Percentiles rank a stretch among this genome's conserved stretches.
phyloP scores from a whole-genome alignment of 2,113 vertebrate species.

The Antidorcas marsupialis region DNA sequence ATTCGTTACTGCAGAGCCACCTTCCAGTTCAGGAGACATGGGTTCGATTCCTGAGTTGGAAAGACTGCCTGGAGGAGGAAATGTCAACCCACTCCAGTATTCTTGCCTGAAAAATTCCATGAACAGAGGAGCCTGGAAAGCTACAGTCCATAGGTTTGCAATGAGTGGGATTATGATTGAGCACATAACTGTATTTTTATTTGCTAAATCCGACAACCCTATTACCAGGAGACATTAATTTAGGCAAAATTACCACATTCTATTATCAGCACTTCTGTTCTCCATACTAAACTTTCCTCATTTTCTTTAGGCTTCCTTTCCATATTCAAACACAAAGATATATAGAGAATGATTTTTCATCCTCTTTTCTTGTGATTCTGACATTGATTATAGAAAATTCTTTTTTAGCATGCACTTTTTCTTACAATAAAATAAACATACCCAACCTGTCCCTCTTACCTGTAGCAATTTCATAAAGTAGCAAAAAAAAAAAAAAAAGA shows the following conservation, averaged over 20 bases:
- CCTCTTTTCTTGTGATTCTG: not conserved
- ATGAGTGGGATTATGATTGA: not conserved
- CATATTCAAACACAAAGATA: not conserved
- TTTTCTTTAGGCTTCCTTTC: not conserved
- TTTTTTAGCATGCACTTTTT: not conserved
- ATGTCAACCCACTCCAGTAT: not conserved
- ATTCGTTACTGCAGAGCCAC: not conserved
- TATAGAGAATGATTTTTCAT: not conserved
- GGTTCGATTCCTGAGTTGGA: not conserved
- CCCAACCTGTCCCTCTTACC: not conserved
- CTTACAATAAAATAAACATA: not conserved
- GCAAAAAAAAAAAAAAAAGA: not conserved
- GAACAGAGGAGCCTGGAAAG: not conserved
- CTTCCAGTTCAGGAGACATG: not conserved
- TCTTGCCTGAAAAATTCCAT: not conserved
- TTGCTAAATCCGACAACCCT: not conserved
- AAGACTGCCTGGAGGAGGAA: not conserved
- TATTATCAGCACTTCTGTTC: not conserved
- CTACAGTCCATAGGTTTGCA: not conserved
- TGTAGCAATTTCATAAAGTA: not conserved
- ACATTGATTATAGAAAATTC: not conserved
- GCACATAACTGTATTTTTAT: not conserved
- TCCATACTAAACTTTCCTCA: not conserved
- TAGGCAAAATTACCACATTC: not conserved
- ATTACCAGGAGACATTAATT: not conserved